Base-by-base conservation (phyloP, 53 echinoderm and acorn worm genomes). In the Crossaster papposus region DNA sequence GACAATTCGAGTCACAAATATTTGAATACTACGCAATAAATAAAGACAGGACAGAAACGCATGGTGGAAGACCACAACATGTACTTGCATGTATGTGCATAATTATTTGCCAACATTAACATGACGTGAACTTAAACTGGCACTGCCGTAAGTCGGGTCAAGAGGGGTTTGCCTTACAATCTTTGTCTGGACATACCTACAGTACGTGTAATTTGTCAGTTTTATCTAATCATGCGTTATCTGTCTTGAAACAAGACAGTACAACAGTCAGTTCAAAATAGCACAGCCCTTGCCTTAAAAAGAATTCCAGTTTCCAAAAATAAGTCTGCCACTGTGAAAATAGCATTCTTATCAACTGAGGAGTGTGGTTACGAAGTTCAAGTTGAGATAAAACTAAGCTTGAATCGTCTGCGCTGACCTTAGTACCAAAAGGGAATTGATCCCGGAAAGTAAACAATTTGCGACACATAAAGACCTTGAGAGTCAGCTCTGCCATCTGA, bases 311-410 rank as follows among this genome's bases (percentile, higher is more conserved):
- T 58, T 68, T 26, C 68, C 28, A 4, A 14, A 26, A 68, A 68
- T 68, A 68, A 11, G 4, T 28, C 28, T 11, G 11, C 68, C 1
- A 12, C 24, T 28, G 28, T 23, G 44, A 0, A 68, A 68, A 68
- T n/a, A 68, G 68, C 2, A 33, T 36, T 13, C 34, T 0, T 58
- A 64, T 81, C 35, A 34, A 63, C 24, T 23, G 18, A 81, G 26
- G 35, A 58, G 62, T 64, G 53, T 64, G 36, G 29, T 18, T 63
- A 63, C 81, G 63, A 81, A 81, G 65, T 58, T 83, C 78, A 78
- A 78, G 78, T 73, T 11, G 32, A 73, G 74, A 73, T 73, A 32
- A 44, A 44, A 33, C 34, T 32, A 11, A 12, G 14, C 34, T 73
- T 12, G 22, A 34, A 73, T 73, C 18, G 74, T 36, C 74, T 28